Evolutionary conservation across 1,140 invertebrate species (phyloP).

Genomic region (Drosophila rhopaloa): DNA sequence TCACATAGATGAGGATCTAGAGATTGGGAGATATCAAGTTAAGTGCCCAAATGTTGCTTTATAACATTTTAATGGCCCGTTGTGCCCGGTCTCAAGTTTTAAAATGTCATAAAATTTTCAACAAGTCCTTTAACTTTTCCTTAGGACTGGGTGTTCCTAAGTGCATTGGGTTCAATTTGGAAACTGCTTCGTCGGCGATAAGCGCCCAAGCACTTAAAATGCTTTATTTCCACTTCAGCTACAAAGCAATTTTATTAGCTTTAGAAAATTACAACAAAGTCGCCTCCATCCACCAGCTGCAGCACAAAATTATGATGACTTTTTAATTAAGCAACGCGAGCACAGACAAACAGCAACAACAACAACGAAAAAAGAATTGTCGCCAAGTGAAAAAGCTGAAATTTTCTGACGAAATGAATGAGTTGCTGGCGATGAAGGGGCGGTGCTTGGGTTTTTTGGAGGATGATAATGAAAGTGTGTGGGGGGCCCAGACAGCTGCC

Average conservation of each 20-base stretch:
- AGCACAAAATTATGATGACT: conserved; percentile 80
- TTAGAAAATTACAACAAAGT: conserved; percentile 82
- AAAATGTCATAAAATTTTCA: conserved; percentile 83
- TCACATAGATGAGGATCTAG: conserved; percentile 58
- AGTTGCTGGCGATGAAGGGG: conserved; percentile 19
- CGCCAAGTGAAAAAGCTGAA: conserved; percentile 71
- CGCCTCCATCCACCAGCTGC: conserved; percentile 55
- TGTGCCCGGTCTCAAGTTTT: conserved; percentile 56
- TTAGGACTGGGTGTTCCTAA: conserved; percentile 26
- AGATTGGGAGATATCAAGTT: conserved; percentile 76
- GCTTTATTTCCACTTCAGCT: conserved; percentile 79
- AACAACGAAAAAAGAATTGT: conserved; percentile 48
- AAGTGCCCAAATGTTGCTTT: conserved; percentile 80
- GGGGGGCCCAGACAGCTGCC: conserved; percentile 56
- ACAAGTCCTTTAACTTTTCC: conserved; percentile 80
- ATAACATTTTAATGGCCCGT: conserved; percentile 78
- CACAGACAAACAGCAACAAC: conserved; percentile 41
- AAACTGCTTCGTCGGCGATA: conserved; percentile 74
- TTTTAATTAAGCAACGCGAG: conserved; percentile 75
- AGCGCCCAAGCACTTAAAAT: conserved; percentile 78
- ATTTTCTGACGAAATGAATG: conserved; percentile 56
- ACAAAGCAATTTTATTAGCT: conserved; percentile 83
- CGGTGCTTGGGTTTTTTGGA: neutral
- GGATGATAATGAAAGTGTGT: conserved; percentile 31
- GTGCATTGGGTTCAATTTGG: conserved; percentile 71